phyloP scores from a whole-genome alignment of 2,888 invertebrate species.

The Melinopterus prodromus region DNA sequence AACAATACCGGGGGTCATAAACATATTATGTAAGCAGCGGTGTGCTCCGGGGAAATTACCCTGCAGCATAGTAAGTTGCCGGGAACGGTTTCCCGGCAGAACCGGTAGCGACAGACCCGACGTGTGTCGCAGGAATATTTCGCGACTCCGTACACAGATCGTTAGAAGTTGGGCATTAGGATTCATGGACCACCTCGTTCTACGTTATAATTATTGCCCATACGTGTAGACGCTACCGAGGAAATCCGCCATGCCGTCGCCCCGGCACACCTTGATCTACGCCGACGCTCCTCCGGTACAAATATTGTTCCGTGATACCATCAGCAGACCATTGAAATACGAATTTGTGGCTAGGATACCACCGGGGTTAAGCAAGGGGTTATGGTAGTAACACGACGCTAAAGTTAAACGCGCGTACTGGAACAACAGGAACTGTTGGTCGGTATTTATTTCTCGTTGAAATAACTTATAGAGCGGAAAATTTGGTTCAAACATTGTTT shows the following conservation, averaged over 20 bases:
- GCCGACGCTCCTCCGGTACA: not conserved
- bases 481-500: too few species aligned
- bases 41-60: slow-evolving; percentile 60
- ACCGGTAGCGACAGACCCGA: slow-evolving; percentile 39
- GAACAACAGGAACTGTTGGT: too few species aligned
- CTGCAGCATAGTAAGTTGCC: slow-evolving; percentile 51
- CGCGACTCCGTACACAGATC: slow-evolving; percentile 49
- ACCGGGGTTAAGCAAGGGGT: too few species aligned
- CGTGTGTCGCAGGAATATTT: slow-evolving; percentile 52
- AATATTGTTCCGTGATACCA: not conserved
- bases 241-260: not conserved
- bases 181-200: slow-evolving; percentile 47
- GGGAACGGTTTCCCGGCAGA: slow-evolving; percentile 39
- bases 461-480: too few species aligned
- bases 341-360: not conserved
- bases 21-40: slow-evolving; percentile 61
- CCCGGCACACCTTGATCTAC: not conserved
- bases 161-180: slow-evolving; percentile 44
- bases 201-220: slow-evolving; percentile 29
- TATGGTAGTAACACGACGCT: too few species aligned
- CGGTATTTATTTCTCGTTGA: too few species aligned
- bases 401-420: too few species aligned
- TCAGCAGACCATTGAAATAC: not conserved
- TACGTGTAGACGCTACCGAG: slow-evolving; percentile 17
- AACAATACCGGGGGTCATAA: slow-evolving; percentile 48